Evolutionary conservation across 2,888 invertebrate genomes (phyloP), one percentile per base, ranked within the genome.

Genomic region (Tipula vernalis): DNA sequence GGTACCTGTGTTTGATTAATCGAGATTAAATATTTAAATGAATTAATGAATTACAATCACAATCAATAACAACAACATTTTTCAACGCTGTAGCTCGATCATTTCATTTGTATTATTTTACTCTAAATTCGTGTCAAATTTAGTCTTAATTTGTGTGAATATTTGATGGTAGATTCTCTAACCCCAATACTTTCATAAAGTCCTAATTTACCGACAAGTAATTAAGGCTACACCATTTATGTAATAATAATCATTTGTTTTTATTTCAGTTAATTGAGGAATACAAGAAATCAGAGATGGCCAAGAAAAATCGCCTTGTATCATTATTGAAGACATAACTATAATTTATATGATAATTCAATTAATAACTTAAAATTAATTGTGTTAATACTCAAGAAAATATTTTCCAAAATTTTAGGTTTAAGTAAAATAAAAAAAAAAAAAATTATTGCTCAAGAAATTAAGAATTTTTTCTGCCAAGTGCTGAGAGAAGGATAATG

Each of bases 241-340:
- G 28, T 28, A 28, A 28, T 28, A 39, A 39, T 39, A 39, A 6
- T 3, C 6, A 12, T 86, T 28, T 86, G 12, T 12, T 18, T 6
- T 10, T 44, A n/a, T 86, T 88, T 10, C 87, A 91, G 91, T 90
- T 90, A 85, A 88, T 92, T 39, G 91, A 91, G 87, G 91, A 91
- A 88, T 92, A 91, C 87, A 90, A 90, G 88, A 90, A 90, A 89
- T 91, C 91, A 87, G 91, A 91, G 86, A 89, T 90, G 86, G 91
- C 91, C 57, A 90, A 91, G 88, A 90, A 90, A 87, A 91, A 91
- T 90, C 90, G 89, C 88, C 89, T 91, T 87, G 89, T 92, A 71
- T 89, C 90, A 86, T 87, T 90, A 87, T 88, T 91, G 83, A 90
- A 90, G 87, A 51, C 86, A 85, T 85, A 85, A 42, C 5, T 39